Evolutionary conservation across 2,113 vertebrate genomes (phyloP), one percentile per base, ranked within the genome.

Genomic region (Podarcis muralis): DNA sequence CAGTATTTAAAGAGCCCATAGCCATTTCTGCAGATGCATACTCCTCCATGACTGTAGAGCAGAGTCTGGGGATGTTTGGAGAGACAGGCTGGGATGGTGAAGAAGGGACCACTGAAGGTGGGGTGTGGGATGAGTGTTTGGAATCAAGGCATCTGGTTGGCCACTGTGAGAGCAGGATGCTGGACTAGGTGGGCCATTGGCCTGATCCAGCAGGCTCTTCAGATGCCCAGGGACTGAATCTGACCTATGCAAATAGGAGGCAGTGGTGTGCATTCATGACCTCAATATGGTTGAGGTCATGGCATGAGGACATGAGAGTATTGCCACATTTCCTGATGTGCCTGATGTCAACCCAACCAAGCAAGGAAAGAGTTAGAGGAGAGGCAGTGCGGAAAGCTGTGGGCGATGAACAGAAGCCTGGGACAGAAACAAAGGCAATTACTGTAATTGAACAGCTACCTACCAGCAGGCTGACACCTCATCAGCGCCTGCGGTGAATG

Each of bases 401-500:
- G 6, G 5, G 30, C 22, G 2, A 76, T 5, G 25, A 72, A 87
- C 90, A 91, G 79, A 84, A 81, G 23, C 0, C 0, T 84, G 23
- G 6, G 74, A 53, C 59, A 95, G 75, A 90, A 75, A 83, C 71
- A 87, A 86, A 95, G 92, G 79, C 59, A 83, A 79, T 91, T 90
- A 75, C 79, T 68, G 35, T 57, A 81, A 90, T 35, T 0, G 35
- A 93, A 82, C 87, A 92, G 90, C 87, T 88, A 90, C 78, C 84
- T 85, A 48, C 66, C 30, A n/a, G 30, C 86, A 43, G 90, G 89
- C 87, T 90, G 86, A 87, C 86, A 92, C 86, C 86, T 95, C 23
- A 1, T 92, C 91, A 90, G 88, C 20, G 15, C 81, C 62, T 91
- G 78, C 69, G 90, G 83, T 93, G 92, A 93, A 85, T 88, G 93